Conservation (phyloP, 2,797 vertebrate species). For the Spinus pinus region DNA sequence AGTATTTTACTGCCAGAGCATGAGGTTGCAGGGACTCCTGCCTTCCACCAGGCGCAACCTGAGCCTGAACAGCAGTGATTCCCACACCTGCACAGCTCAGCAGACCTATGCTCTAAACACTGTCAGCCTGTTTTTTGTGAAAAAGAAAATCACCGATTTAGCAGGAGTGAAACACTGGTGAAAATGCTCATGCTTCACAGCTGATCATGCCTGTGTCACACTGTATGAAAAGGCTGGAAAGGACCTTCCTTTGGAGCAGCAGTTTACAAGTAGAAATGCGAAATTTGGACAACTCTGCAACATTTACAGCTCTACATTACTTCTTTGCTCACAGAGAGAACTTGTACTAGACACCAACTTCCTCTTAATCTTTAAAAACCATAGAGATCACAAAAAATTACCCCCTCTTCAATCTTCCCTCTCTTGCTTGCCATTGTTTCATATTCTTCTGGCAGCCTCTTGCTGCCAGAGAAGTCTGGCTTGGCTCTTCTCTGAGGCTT, state of each 20-base stretch:
- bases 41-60: rapidly evolving
- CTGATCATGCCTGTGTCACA: not conserved
- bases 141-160: not conserved
- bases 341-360: not conserved
- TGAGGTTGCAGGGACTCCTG: not conserved
- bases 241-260: not conserved
- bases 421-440: not conserved
- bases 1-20: not conserved
- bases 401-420: not conserved
- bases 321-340: not conserved
- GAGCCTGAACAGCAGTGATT: rapidly evolving
- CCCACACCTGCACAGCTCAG: not conserved
- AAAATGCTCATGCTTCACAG: not conserved
- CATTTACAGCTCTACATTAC: not conserved
- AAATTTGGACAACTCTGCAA: not conserved
- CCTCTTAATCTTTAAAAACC: not conserved
- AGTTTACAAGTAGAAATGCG: not conserved
- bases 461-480: not conserved
- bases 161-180: not conserved
- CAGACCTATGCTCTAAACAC: not conserved
- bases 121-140: not conserved
- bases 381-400: not conserved
- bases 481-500: not conserved
- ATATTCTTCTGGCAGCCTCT: not conserved
- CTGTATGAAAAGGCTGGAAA: not conserved